Evolutionary conservation across 2,113 vertebrate species (phyloP), one percentile per base, ranked within the genome.

Genomic region (Ictidomys tridecemlineatus): DNA sequence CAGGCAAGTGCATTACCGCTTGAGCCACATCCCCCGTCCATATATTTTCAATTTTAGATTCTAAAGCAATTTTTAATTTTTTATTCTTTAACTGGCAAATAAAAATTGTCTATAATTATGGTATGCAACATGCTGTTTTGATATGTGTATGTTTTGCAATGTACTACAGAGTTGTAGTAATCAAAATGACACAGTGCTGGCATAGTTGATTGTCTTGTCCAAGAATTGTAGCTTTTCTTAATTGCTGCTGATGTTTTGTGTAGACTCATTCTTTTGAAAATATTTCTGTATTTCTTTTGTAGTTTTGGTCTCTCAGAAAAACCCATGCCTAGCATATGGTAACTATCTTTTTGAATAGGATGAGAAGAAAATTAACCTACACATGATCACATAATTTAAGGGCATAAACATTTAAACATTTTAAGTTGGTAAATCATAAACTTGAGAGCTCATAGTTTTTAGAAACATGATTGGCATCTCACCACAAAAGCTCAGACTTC

Each of bases 171-270:
- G 67, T 14, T 45, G 12, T n/a, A 61, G 20, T 83, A 61, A 72
- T 72, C 53, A 58, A 32, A 82, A 58, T 10, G 48, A 24, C 5
- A 20, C 26, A 9, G 20, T 11, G 56, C 48, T 77, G 63, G 20
- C 26, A 9, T 34, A 92, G 32, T 58, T 74, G 83, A 39, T 63
- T 87, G 10, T 61, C 76, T 79, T 26, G 4, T 65, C 18, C 12
- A 67, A 42, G 34, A 88, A 88, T 69, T 95, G 2, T 14, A 88
- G 12, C 48, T 95, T 95, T 93, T 89, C 83, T 88, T 45, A 91
- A 58, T 56, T 78, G 32, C 34, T 28, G 30, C 22, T 85, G n/a
- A 69, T 80, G 51, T 93, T 24, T 93, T 82, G 34, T 42, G 48
- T 26, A 51, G 74, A 48, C 5, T 65, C 22, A 72, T 20, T 89